Evolutionary conservation across 2,113 vertebrate genomes (phyloP), one percentile per base, ranked within the genome.

Genomic region (Willisornis vidua): DNA sequence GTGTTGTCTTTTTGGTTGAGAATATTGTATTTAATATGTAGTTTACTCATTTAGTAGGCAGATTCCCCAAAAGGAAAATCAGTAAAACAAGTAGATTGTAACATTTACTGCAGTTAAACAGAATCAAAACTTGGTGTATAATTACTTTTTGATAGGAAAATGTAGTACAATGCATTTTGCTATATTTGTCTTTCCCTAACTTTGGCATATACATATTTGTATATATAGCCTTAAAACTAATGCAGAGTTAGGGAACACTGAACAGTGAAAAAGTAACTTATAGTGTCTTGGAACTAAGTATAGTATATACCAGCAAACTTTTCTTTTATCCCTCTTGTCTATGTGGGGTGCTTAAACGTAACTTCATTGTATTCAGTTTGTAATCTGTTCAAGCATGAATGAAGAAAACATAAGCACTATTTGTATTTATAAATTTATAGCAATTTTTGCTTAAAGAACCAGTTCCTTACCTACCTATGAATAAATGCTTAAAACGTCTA

Each of bases 181-280:
- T 98, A 59, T 95, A 95, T 97, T 94, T 96, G 97, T 97, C 97
- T 97, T 96, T 93, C 93, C 97, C 97, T 97, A 96, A 97, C 89
- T 98, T 98, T 92, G 93, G 97, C 96, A 97, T 98, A 98, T 87
- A 97, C 96, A 90, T 97, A 97, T 98, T 98, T 98, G 98, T 98
- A 98, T 98, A 98, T 98, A 98, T 96, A 98, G 97, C 97, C 98
- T 98, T 98, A 98, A 98, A 98, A 97, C 94, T 97, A 96, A 97
- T 97, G 95, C 96, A 97, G 97, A 96, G 96, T 97, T 98, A 98
- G 97, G 97, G 95, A 97, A 81, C 96, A 96, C 96, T 96, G 94
- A 96, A 96, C 94, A 97, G 93, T 96, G 96, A 93, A 95, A 97
- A 96, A 95, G 92, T 97, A 97, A 97, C 96, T 97, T 97, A 97